These are phyloP conservation scores for Scytalopus superciliaris DNA, from an alignment of 2,113 vertebrate genomes.

Conservation along the genomic window DNA sequence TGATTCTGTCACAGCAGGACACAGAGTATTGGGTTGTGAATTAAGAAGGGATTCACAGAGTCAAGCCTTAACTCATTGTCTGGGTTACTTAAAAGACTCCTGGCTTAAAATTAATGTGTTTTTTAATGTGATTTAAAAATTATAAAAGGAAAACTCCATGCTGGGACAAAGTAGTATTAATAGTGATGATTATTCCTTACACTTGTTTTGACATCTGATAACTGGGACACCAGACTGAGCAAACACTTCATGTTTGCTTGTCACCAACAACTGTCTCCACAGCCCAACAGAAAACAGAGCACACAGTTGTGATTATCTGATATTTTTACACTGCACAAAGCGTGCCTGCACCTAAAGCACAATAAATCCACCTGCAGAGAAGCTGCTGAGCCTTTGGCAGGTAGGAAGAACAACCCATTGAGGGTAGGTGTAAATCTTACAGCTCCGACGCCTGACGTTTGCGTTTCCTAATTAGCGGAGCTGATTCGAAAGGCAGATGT, in stretches of 20 bases:
- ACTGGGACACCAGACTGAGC: background rate
- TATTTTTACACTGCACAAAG: background rate
- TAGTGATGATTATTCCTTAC: background rate
- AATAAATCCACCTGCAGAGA: background rate
- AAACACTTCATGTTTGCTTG: background rate
- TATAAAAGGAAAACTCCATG: background rate
- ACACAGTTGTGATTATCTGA: accelerated
- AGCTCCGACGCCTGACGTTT: background rate
- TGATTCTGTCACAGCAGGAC: background rate
- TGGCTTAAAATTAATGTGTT: background rate
- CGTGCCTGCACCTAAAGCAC: background rate
- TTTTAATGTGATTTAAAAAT: background rate
- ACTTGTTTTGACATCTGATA: background rate
- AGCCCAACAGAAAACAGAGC: background rate
- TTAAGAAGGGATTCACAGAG: background rate
- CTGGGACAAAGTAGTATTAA: background rate
- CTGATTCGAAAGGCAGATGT: conserved; percentile 76
- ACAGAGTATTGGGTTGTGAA: background rate
- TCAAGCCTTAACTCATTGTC: background rate
- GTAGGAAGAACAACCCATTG: background rate
- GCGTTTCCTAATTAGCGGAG: conserved; percentile 18
- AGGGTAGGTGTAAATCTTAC: conserved; percentile 31
- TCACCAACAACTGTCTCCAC: background rate
- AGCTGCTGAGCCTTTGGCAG: background rate
- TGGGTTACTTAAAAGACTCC: background rate